Percentiles rank a stretch among this genome's conserved stretches.
Conservation (phyloP, 2,888 invertebrate genomes). For the Listrodromus nycthemerus region DNA sequence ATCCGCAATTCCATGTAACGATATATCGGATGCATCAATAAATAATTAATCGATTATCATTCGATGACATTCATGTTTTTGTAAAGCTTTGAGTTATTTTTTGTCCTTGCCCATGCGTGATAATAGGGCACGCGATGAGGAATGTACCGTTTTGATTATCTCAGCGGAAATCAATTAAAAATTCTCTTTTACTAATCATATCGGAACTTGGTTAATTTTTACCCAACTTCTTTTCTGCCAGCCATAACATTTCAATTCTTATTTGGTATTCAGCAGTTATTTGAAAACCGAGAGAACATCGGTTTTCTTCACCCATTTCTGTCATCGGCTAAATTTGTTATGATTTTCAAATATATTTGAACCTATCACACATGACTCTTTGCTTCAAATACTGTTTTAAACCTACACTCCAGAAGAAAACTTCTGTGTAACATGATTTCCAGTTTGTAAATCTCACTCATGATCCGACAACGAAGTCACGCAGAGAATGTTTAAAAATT, state of each 20-base stretch:
- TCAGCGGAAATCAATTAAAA: conserved; percentile 33
- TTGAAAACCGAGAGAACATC: background rate
- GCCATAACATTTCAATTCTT: background rate
- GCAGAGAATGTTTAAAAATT: too few species aligned
- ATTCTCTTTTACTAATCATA: conserved; percentile 43
- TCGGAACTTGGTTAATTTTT: conserved; percentile 60
- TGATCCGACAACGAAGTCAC: too few species aligned
- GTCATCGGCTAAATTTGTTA: too few species aligned
- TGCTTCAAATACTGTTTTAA: background rate
- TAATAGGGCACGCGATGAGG: conserved; percentile 37
- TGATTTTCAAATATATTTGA: too few species aligned
- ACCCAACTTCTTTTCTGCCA: background rate
- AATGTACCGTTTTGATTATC: conserved; percentile 63
- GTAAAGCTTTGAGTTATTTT: conserved; percentile 48
- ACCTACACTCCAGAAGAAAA: background rate
- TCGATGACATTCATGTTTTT: conserved; percentile 54
- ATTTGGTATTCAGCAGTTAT: background rate
- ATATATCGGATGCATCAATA: conserved; percentile 21
- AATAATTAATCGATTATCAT: conserved; percentile 35
- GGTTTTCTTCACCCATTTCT: background rate
- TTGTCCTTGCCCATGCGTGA: conserved; percentile 29
- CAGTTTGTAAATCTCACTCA: too few species aligned
- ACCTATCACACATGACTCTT: background rate
- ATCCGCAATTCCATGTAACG: conserved; percentile 30
- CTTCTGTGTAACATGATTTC: too few species aligned